A percentile compares a stretch with the other conserved stretches of the same genome.
Evolutionary conservation across 2,797 vertebrate species (phyloP).

Genomic region (Hephaestus fuliginosus): DNA sequence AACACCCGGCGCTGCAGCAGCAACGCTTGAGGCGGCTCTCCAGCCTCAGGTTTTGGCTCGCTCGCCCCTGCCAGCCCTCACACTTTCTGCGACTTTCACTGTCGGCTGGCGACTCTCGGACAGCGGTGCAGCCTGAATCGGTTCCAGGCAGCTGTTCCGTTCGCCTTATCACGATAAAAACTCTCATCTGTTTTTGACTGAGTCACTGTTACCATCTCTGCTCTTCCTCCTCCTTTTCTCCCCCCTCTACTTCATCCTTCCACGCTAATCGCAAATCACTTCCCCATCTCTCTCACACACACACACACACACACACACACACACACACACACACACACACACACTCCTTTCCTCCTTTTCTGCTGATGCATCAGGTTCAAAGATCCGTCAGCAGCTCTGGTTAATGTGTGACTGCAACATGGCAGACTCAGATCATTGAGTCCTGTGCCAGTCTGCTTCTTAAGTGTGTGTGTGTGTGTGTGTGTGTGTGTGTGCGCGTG

Average conservation of each 20-base stretch:
- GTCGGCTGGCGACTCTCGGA: neutral
- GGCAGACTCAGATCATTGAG: slow-evolving; percentile 54
- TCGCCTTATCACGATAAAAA: slow-evolving; percentile 3
- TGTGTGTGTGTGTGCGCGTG: slow-evolving; percentile 1
- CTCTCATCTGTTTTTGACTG: slow-evolving; percentile 3
- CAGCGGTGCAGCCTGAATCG: neutral
- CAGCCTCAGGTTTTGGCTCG: neutral
- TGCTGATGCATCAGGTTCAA: slow-evolving; percentile 75
- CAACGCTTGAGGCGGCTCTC: neutral
- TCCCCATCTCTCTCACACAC: neutral
- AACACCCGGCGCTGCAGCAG: slow-evolving; percentile 22
- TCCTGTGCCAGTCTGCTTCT: slow-evolving; percentile 24
- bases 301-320: slow-evolving; percentile 8
- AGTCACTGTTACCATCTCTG: neutral
- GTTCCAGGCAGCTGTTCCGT: slow-evolving; percentile 1
- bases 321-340: slow-evolving; percentile 2
- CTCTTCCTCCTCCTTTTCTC: slow-evolving; percentile 4
- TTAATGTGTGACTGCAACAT: slow-evolving; percentile 73
- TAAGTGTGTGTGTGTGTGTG: neutral
- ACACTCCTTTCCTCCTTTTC: slow-evolving; percentile 30
- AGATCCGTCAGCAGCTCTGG: slow-evolving; percentile 57
- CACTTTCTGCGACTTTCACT: neutral
- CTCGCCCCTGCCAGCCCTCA: neutral
- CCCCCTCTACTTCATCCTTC: slow-evolving; percentile 12
- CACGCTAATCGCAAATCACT: slow-evolving; percentile 5